Percentiles rank a stretch among this genome's conserved stretches.
Conservation (phyloP, 2,113 vertebrate genomes). For the Caranx melampygus region DNA sequence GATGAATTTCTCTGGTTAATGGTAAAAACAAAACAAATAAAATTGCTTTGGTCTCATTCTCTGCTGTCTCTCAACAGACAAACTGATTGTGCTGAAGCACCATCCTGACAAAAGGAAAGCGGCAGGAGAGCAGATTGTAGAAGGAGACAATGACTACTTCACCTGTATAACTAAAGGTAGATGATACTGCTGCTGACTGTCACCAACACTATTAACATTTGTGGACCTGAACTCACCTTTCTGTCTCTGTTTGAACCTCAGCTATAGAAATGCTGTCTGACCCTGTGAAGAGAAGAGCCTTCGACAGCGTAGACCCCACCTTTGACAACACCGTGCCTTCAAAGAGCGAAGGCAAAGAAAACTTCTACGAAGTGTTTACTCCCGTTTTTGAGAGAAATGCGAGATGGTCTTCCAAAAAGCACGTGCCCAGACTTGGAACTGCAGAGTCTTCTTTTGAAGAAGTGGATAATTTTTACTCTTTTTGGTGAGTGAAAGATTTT, state of each 20-base stretch:
- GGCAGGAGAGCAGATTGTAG: constrained; percentile 95
- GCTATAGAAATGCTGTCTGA: constrained; percentile 96
- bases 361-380: constrained; percentile 92
- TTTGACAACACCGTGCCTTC: constrained; percentile 95
- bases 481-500: constrained; percentile 87
- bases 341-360: constrained; percentile 95
- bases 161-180: constrained; percentile 99
- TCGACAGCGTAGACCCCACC: constrained; percentile 97
- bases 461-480: constrained; percentile 97
- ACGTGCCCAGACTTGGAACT: constrained; percentile 90
- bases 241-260: constrained; percentile 60
- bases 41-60: neutral
- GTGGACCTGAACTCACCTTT: neutral
- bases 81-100: constrained; percentile 97
- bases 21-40: too few species aligned
- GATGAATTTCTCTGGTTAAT: neutral
- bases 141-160: constrained; percentile 99
- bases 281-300: constrained; percentile 95
- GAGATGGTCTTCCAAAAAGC: constrained; percentile 96
- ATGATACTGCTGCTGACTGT: neutral
- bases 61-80: constrained; percentile 84
- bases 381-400: constrained; percentile 95
- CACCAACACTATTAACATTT: fast-evolving
- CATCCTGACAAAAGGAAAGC: constrained; percentile 99
- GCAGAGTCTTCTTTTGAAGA: constrained; percentile 94